These are phyloP conservation scores for Morpho helenor DNA, from an alignment of 2,888 invertebrate genomes.

Conservation along the genomic window DNA sequence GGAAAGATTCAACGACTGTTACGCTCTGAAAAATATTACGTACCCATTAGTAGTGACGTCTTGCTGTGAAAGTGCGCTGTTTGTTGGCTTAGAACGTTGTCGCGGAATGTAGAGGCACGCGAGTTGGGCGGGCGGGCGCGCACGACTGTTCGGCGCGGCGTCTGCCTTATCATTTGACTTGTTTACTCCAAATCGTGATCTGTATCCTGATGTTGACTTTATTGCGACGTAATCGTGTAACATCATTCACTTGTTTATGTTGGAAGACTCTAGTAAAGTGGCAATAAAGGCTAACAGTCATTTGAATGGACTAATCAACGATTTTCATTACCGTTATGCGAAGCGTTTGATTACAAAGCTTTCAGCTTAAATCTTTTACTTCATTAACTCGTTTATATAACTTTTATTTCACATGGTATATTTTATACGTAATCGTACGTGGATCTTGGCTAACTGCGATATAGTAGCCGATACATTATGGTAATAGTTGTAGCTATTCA, in stretches of 20 bases:
- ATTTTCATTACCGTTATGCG: slow-evolving; percentile 9
- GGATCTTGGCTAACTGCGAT: too few relatives aligned
- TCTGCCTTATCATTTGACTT: slow-evolving; percentile 64
- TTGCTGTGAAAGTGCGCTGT: background rate
- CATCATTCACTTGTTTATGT: slow-evolving; percentile 43
- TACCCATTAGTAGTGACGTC: slow-evolving; percentile 37
- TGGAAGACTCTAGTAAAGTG: slow-evolving; percentile 22
- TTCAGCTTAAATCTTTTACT: too few relatives aligned
- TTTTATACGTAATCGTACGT: too few relatives aligned
- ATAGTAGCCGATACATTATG: too few relatives aligned
- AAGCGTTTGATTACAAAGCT: too few relatives aligned
- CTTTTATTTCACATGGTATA: too few relatives aligned
- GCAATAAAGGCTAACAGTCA: slow-evolving; percentile 20
- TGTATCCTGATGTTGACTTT: slow-evolving; percentile 49
- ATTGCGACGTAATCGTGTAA: slow-evolving; percentile 37
- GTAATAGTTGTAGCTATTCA: too few relatives aligned
- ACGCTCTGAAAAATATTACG: slow-evolving; percentile 25
- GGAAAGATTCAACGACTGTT: background rate
- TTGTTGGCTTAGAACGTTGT: slow-evolving; percentile 3
- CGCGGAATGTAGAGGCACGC: slow-evolving; percentile 10
- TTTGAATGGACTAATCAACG: slow-evolving; percentile 8
- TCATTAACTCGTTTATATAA: too few relatives aligned
- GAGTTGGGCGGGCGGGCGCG: slow-evolving; percentile 58
- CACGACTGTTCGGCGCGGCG: slow-evolving; percentile 60
- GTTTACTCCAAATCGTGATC: slow-evolving; percentile 66